phyloP scores from a whole-genome alignment of 2,113 vertebrate genomes.

The Cairina moschata region DNA sequence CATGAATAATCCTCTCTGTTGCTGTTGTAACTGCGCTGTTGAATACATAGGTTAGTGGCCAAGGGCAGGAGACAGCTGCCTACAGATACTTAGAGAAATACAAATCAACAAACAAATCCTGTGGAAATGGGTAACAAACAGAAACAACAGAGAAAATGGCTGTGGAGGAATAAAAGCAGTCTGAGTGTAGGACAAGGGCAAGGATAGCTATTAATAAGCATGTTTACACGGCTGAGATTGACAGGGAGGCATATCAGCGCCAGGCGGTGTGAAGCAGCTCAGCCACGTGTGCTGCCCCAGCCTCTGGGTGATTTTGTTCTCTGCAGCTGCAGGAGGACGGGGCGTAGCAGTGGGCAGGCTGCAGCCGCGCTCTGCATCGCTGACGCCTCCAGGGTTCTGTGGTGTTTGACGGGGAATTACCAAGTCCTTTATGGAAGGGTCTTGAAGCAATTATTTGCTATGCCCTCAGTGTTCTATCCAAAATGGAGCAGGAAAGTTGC shows the following conservation, averaged over 20 bases:
- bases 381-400: background rate
- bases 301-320: background rate
- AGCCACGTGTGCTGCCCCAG: background rate
- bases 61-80: constrained; percentile 6
- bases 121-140: background rate
- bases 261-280: background rate
- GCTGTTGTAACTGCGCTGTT: background rate
- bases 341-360: background rate
- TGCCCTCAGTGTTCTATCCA: background rate
- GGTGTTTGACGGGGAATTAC: background rate
- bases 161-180: background rate
- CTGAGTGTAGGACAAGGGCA: background rate
- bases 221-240: background rate
- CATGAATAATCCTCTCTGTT: background rate
- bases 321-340: background rate
- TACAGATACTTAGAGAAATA: background rate
- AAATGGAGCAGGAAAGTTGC: background rate
- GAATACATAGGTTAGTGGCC: background rate
- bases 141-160: background rate
- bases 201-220: background rate
- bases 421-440: background rate
- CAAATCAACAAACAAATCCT: background rate
- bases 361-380: background rate
- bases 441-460: background rate
- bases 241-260: background rate